Evolutionary conservation across 1,140 invertebrate species (phyloP), one percentile per base, ranked within the genome.

Genomic region (Drosophila biarmipes): DNA sequence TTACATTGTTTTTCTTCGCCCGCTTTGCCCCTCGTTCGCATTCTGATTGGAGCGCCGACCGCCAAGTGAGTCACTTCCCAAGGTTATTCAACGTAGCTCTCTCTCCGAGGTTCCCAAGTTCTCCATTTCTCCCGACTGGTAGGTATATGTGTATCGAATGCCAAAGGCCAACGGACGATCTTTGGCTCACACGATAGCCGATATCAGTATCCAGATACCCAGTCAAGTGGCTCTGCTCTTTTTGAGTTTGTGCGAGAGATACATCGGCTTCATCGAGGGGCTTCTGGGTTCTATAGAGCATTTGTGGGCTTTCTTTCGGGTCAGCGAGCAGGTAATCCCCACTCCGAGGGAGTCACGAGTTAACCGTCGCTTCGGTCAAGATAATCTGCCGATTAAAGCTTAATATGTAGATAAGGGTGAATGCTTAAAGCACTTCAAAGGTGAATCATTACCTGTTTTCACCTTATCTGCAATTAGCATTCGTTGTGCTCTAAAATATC

Each of bases 141-240:
- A 8, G 2, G 2, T 14, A 24, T 19, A 5, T 2, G n/a, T 42
- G 19, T 46, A 38, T 37, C 38, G 56, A 29, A 17, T n/a, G 42
- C 43, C 35, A 74, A 64, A 76, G 73, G 73, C 72, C 72, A 76
- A 76, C 53, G 73, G n/a, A 76, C 72, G 73, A 76, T 76, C 72
- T 58, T 38, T 54, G 61, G 24, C 59, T 54, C 49, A 51, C 51
- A 57, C 73, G 61, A 76, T 76, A 53, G 54, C 40, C 53, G 72
- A 67, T 76, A 76, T 46, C 45, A 24, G 21, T 43, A 43, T 66
- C 48, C 42, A 46, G 12, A 29, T 55, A 38, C 48, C 35, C 31
- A 61, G 35, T 12, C 17, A 17, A 34, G 21, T 27, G 31, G 35
- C 35, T 27, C 55, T 11, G 35, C 27, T 24, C 38, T 17, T 17